Base-by-base conservation (phyloP, 2,888 invertebrate species). In the Lycia hirtaria region DNA sequence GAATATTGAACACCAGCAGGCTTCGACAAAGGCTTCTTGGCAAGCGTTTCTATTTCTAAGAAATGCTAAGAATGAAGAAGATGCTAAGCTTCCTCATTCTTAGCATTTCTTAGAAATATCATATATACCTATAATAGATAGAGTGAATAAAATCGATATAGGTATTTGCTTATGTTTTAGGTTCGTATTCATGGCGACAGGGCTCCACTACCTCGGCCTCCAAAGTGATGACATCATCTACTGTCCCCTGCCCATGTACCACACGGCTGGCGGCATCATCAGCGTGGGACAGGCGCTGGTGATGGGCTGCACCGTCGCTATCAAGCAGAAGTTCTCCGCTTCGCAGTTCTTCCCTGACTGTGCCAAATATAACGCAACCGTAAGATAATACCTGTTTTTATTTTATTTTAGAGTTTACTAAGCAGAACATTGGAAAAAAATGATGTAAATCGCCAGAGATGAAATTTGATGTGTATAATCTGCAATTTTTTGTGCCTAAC, bases 331-430 rank as follows among this genome's bases (percentile, higher is more conserved):
- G 87, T 99, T 99, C 87, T 99, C 98, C 0, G 99, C 98, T 0
- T 96, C 97, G 9, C 94, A 96, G 53, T 99, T 96, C 88, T 99
- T 99, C 94, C 93, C 94, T 0, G 99, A 99, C 80, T 98, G 98
- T 81, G 93, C 94, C 47, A 97, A 97, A 80, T 97, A 98, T 83
- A 95, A 98, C n/a, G 98, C 98, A 77, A 99, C 99, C 72, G 99
- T 99, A 91, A 93, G 94, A 85, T 12, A 30, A 24, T 37, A 17
- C 7, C n/a, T 38, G 28, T 50, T 9, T 26, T 7, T 28, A 48
- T 40, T 12, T 40, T 30, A n/a, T n/a, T n/a, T n/a, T n/a, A n/a
- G n/a, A n/a, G n/a, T n/a, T n/a, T n/a, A n/a, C n/a, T n/a, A n/a
- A n/a, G n/a, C n/a, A n/a, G n/a, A n/a, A n/a, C n/a, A n/a, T n/a